These are phyloP conservation scores for Solenodon paradoxus DNA, from an alignment of 2,113 vertebrate genomes.

Conservation along the genomic window DNA sequence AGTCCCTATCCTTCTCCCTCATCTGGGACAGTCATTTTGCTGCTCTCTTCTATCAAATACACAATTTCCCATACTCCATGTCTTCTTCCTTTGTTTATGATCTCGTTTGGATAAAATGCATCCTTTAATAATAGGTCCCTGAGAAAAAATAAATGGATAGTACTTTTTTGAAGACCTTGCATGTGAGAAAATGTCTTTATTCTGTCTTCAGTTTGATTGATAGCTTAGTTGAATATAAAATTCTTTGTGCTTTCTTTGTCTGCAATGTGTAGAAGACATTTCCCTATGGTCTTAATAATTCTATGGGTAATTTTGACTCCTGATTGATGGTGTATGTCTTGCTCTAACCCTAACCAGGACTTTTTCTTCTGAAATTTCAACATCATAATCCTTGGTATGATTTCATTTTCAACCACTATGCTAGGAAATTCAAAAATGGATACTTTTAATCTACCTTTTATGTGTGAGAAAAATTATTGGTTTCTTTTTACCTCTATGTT, in stretches of 20 bases:
- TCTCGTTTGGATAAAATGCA: not conserved
- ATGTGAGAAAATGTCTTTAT: not conserved
- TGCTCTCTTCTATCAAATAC: not conserved
- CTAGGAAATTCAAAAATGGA: not conserved
- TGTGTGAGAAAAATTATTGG: too few species aligned
- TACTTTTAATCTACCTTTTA: too few species aligned
- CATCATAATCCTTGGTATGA: not conserved
- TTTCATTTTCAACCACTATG: not conserved
- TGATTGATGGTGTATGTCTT: not conserved
- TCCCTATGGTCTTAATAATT: not conserved
- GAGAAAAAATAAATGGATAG: not conserved
- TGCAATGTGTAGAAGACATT: not conserved
- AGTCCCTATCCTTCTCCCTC: not conserved
- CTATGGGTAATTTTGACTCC: not conserved
- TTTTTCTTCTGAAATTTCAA: not conserved
- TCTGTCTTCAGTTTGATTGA: not conserved
- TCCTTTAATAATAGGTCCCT: not conserved
- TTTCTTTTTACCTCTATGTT: too few species aligned
- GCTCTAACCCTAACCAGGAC: not conserved
- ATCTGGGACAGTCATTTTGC: not conserved
- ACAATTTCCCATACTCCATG: not conserved
- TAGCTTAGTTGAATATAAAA: too few species aligned
- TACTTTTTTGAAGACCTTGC: not conserved
- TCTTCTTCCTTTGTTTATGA: not conserved
- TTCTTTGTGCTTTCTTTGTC: not conserved